Conservation (phyloP, 2,888 invertebrate genomes). For the Enchytraeus crypticus region DNA sequence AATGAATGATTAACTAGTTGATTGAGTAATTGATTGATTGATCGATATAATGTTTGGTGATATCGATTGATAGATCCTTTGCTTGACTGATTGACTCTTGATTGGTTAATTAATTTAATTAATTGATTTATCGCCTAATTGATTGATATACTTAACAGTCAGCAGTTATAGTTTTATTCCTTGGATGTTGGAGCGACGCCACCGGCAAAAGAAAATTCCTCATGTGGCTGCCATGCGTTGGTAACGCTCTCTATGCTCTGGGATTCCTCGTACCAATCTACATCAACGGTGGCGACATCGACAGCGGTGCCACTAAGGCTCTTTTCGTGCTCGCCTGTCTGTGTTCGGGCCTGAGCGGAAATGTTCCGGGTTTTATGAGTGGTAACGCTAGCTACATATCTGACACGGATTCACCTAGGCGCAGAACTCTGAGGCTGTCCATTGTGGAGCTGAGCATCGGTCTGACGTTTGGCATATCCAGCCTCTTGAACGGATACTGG, state of each 20-base stretch:
- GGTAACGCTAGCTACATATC: conserved; percentile 30
- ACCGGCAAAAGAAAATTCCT: conserved; percentile 41
- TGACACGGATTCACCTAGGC: conserved; percentile 26
- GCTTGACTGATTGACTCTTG: no score
- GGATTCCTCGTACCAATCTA: conserved; percentile 29
- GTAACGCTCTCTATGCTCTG: conserved; percentile 38
- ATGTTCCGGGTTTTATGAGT: conserved; percentile 27
- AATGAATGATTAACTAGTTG: no score
- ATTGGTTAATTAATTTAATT: no score
- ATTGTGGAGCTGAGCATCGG: conserved; percentile 28
- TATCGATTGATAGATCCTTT: no score
- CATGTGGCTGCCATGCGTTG: conserved; percentile 43
- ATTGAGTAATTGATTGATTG: no score
- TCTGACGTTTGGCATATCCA: conserved; percentile 26
- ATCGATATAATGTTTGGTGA: no score
- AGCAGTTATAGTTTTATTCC: conserved; percentile 34
- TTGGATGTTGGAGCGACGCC: conserved; percentile 44
- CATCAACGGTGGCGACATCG: conserved; percentile 18
- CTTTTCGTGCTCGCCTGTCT: conserved; percentile 23
- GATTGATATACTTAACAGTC: no score
- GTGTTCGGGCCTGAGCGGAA: conserved; percentile 24
- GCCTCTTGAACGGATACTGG: conserved; percentile 26
- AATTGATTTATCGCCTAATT: no score
- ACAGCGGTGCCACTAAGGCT: conserved; percentile 19
- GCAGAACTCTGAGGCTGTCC: conserved; percentile 26